Base-by-base conservation (phyloP, 2,888 invertebrate species). In the Ceratothoa steindachneri region DNA sequence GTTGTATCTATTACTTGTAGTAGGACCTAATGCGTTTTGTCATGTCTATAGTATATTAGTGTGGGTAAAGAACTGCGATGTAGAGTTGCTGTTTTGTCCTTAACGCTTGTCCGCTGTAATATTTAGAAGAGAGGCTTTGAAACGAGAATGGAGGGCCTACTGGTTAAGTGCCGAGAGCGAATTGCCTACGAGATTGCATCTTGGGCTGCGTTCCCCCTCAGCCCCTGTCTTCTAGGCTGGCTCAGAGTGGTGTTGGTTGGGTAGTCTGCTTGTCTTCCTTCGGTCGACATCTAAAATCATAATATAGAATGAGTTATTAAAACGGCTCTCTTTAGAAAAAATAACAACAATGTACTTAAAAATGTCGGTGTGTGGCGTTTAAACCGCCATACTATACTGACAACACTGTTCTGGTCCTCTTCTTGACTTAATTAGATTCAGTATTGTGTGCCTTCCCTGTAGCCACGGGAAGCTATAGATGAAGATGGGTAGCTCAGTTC, bases 401-500 rank as follows among this genome's bases (percentile, higher is more conserved):
- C 15, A 5, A 60, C n/a, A 60, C n/a, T 60, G 24, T 60, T 60
- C 60, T 60, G 60, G 60, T 60, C 60, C 60, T 60, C 60, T 60
- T 60, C 60, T 60, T 60, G 27, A 60, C 41, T 41, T 41, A n/a
- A 60, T 60, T 60, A 60, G 60, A 60, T 60, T 60, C 60, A 60
- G 60, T 60, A 60, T 60, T 60, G 60, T 60, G 60, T 60, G 60
- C 60, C 60, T 60, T 60, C 60, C 60, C 60, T 60, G 12, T 60
- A 60, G 60, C 24, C 24, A 24, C 27, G 60, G 60, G 60, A 60
- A 60, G 60, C 24, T 24, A 60, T 60, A 60, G 60, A 24, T 60
- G 60, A 60, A 60, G 5, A 60, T 60, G 60, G 60, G 60, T 60
- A 24, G 60, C 60, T 24, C 5, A 24, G 24, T 60, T 22, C n/a